Evolutionary conservation across 2,797 vertebrate genomes (phyloP), one percentile per base, ranked within the genome.

Genomic region (Falco concolor): DNA sequence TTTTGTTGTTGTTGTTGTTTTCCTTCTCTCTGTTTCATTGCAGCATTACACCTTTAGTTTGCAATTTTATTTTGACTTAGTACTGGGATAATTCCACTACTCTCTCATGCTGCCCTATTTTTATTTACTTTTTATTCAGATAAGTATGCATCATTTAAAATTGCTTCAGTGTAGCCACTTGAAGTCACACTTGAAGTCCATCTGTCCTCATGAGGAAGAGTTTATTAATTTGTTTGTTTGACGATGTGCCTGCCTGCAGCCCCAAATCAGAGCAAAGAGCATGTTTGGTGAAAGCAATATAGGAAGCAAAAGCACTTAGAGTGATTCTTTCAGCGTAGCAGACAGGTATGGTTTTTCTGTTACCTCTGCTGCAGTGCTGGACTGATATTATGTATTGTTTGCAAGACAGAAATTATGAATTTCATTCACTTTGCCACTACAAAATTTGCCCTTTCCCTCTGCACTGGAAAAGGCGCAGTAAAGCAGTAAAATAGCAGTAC

Each of bases 71-170:
- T 94, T 89, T 92, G 45, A 60, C 16, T 70, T 52, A 27, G 8
- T 70, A 28, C 23, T 3, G 4, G 34, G 21, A 49, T 93, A 84
- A 75, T 90, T 93, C 63, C 44, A 47, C 18, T 44, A 45, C 30
- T 79, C 4, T 60, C 14, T 88, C 27, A 27, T 60, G n/a, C 32
- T 82, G 40, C 9, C 36, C 10, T 91, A n/a, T 86, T 95, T 93
- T 84, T 90, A 61, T 87, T 84, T 79, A 52, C 10, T 74, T 89
- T 93, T 90, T 79, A 69, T 94, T 89, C 73, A 76, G 52, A 82
- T 79, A 54, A 73, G 38, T 47, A 54, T 19, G 34, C 20, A 52
- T 78, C 0, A 76, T 79, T 95, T 89, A 56, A 73, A 76, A 90
- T 87, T 89, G 32, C 40, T 92, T 87, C 61, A 53, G 9, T 52